Conservation (phyloP, 2,888 invertebrate species). For the Zonitis immaculata region DNA sequence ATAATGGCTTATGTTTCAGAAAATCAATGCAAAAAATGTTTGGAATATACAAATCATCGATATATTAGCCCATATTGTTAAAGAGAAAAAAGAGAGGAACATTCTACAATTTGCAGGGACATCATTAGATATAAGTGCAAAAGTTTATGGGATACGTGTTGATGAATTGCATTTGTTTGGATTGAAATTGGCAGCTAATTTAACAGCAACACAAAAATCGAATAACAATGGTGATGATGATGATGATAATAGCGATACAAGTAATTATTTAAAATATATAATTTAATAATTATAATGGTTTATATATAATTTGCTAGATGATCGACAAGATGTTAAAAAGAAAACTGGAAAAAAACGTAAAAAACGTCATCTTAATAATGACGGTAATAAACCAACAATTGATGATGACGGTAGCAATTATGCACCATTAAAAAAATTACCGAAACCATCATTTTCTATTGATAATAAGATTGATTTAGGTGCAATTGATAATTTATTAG, state of each 20-base stretch:
- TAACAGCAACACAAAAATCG: constrained; percentile 41
- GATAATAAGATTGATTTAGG: constrained; percentile 32
- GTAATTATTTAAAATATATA: not conserved
- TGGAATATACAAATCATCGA: constrained; percentile 85
- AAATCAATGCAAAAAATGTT: constrained; percentile 85
- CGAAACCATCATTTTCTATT: constrained; percentile 35
- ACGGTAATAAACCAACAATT: constrained; percentile 29
- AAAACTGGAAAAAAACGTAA: constrained; percentile 22
- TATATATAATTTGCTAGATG: not conserved
- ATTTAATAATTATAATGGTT: not conserved
- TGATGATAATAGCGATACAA: constrained; percentile 1
- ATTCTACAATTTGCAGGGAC: constrained; percentile 77
- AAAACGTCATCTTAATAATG: constrained; percentile 25
- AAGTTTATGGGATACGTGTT: constrained; percentile 82
- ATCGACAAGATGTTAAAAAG: constrained; percentile 12
- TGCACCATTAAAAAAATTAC: constrained; percentile 31
- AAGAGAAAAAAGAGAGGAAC: constrained; percentile 64
- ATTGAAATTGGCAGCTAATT: constrained; percentile 69
- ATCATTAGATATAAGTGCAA: constrained; percentile 81
- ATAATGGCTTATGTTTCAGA: constrained; percentile 55
- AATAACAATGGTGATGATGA: constrained; percentile 30
- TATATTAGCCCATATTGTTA: constrained; percentile 71
- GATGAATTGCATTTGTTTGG: constrained; percentile 80
- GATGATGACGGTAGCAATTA: constrained; percentile 28
- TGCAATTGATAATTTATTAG: constrained; percentile 36